Percentiles rank a stretch among this genome's conserved stretches.
Conservation (phyloP, 2,888 invertebrate genomes). For the Artemia sp. region DNA sequence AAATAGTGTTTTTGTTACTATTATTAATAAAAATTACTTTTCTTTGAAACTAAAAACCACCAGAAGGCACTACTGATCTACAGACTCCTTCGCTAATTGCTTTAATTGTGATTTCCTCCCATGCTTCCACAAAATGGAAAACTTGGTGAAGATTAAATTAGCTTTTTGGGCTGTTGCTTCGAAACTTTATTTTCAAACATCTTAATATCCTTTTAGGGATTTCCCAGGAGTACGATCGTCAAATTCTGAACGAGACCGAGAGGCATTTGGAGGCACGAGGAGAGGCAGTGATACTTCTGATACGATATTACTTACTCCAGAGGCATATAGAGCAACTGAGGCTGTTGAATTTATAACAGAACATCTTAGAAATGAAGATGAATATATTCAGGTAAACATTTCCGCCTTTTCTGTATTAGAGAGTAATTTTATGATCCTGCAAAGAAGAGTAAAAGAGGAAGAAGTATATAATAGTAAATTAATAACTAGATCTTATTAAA, state of each 20-base stretch:
- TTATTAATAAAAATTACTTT: too few relatives aligned
- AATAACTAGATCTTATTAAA: too few relatives aligned
- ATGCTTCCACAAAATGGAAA: too few relatives aligned
- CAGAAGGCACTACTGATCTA: too few relatives aligned
- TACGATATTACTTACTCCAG: slow-evolving; percentile 70
- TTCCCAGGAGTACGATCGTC: slow-evolving; percentile 19
- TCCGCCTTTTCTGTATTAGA: neutral
- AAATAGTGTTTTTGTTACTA: too few relatives aligned
- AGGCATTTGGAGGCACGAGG: slow-evolving; percentile 47
- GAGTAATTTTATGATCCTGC: slow-evolving; percentile 16
- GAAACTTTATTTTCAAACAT: too few relatives aligned
- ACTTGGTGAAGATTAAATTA: too few relatives aligned
- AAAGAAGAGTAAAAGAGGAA: neutral
- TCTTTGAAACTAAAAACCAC: too few relatives aligned
- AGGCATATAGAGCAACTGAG: slow-evolving; percentile 87
- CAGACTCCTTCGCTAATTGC: too few relatives aligned
- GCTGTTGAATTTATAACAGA: slow-evolving; percentile 97
- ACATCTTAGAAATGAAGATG: slow-evolving; percentile 91
- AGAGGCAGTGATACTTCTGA: slow-evolving; percentile 81
- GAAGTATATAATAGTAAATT: neutral
- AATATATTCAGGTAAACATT: slow-evolving; percentile 75
- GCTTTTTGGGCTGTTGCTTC: too few relatives aligned
- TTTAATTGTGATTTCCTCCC: too few relatives aligned
- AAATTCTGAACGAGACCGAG: slow-evolving; percentile 28
- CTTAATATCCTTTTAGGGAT: neutral